Base-by-base conservation (phyloP, 1,140 invertebrate species). In the Scaptomyza graminum region DNA sequence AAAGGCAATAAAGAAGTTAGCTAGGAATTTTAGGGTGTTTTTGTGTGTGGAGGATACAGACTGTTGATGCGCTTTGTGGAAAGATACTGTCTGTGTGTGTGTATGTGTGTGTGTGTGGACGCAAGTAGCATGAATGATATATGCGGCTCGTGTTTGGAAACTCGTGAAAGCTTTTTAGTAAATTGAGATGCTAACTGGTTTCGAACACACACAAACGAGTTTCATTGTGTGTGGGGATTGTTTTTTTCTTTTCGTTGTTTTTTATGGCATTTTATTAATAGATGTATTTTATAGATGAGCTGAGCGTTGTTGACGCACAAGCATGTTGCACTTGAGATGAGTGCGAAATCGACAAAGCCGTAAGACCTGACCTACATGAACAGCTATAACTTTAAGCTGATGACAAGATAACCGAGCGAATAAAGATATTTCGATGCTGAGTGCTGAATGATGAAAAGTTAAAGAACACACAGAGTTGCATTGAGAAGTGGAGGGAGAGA, bases 41-140 rank as follows among this genome's bases (percentile, higher is more conserved):
- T 5, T 50, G 18, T 41, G 13, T 22, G 28, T 22, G 39, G 49
- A 37, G 49, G 25, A 41, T 47, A 50, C 50, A 71, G 62, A 57
- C 46, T 59, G 68, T 41, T 71, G 68, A 46, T 71, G 68, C 68
- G 54, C 68, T 52, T 57, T 71, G 68, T 71, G 68, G 63, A 41
- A 70, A 64, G 13, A 41, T 34, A 34, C 31, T 34, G 31, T 34
- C 37, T 41, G 37, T 18, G 31, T 57, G 43, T 66, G 51, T 37
- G 44, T 31, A 6, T 31, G 9, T 39, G 37, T 22, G 18, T 57
- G 47, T 5, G 43, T 66, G 52, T 37, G 46, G 31, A 72, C 55
- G 63, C 69, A 72, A 67, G 69, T 66, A 54, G 54, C 69, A 72
- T 72, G 69, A 67, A 72, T 72, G 69, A 72, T 72, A 59, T 59